Evolutionary conservation across 1,140 invertebrate species (phyloP), one percentile per base, ranked within the genome.

Genomic region (Ips nitidus): DNA sequence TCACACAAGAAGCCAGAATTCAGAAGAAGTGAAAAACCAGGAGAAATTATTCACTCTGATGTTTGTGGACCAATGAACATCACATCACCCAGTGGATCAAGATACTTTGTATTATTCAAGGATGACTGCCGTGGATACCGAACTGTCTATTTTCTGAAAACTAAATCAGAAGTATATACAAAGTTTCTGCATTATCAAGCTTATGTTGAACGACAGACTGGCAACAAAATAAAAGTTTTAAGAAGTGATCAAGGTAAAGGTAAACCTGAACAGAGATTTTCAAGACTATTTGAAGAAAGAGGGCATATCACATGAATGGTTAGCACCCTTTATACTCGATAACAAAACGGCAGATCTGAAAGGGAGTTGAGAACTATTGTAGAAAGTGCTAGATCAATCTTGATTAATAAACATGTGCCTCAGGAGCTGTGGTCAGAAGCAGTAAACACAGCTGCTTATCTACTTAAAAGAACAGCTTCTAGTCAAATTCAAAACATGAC

Each of bases 371-470:
- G 81, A 3, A 82, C 80, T 1, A 73, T 84, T 1, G 72, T 81
- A 0, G 80, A 85, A 42, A 74, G 63, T 63, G 81, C 80, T 0
- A 61, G 80, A 40, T 63, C 77, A 7, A 80, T 84, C 80, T 52
- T 84, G 2, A 41, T 76, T 5, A 69, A 75, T 4, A 73, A 77
- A 36, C 65, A 79, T 45, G 63, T 85, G 38, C 73, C 76, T 36
- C 74, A 79, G 47, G 41, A 66, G 3, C 75, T 82, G 52, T 86
- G 82, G 84, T 80, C 79, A 2, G 83, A 86, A 78, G 81, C 83
- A 5, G 72, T 82, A 0, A 74, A 75, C 47, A 82, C 79, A 1
- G 79, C 79, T 36, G 77, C 75, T 5, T 80, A 80, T 71, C 64
- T 79, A 36, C 55, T 81, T 39, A 83, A 83, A 70, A 56, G 77